Base-by-base conservation (phyloP, 2,113 vertebrate genomes). In the Thinocorus orbignyianus region DNA sequence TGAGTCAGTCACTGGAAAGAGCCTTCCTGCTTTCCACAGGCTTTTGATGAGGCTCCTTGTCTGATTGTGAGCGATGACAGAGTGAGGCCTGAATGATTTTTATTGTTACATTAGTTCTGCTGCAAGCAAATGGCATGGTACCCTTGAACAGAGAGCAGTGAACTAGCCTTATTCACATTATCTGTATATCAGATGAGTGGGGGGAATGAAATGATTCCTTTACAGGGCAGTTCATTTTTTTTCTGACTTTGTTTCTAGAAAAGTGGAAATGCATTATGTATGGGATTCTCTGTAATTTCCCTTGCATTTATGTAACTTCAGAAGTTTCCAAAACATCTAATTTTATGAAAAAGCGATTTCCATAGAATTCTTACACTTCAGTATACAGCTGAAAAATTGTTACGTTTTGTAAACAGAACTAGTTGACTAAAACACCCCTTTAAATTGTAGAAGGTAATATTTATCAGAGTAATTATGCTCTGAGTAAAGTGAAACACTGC, bases 151-250 rank as follows among this genome's bases (percentile, higher is more conserved):
- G 22, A 65, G 37, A 44, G 46, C 54, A 81, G 11, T 76, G 79
- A 81, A 57, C 18, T 65, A 71, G 33, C 48, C 71, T 81, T 46
- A 69, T 54, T 92, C 42, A 24, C 54, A 4, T 33, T 64, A 80
- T 79, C 90, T 72, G n/a, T 46, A 1, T 44, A 74, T 91, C 86
- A 87, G 81, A 42, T 54, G 35, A 81, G 72, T 15, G n/a, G 73
- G 61, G 86, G 66, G 77, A 79, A 92, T 79, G 13, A 79, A 62
- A 69, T 10, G 4, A 76, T 79, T 87, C 33, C 77, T 71, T 79
- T 76, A 57, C 41, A 76, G 57, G 61, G 57, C 17, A 86, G 26
- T 66, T 93, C 81, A 28, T 79, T 84, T 79, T 61, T 76, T 20
- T 65, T 35, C 23, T 46, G 20, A 51, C 33, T 79, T 68, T 66